A percentile compares a stretch with the other conserved stretches of the same genome.
phyloP scores from a whole-genome alignment of 2,113 vertebrate genomes.

The Eleginops maclovinus region DNA sequence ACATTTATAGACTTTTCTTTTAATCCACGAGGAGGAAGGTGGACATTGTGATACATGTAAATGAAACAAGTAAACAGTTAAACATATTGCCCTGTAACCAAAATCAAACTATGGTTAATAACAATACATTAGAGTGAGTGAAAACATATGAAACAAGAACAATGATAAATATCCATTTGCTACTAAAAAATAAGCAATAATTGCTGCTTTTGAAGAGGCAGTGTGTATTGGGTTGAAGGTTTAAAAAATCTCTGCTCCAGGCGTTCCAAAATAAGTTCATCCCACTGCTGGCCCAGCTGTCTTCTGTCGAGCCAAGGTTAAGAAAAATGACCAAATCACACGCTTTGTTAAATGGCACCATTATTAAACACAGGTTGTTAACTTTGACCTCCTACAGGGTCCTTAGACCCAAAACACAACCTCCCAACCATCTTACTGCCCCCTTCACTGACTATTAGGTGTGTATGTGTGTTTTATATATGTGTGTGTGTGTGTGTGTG shows the following conservation, averaged over 20 bases:
- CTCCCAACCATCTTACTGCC: constrained; percentile 39
- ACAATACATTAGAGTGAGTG: not conserved
- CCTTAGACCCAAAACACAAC: constrained; percentile 57
- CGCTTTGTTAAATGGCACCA: constrained; percentile 19
- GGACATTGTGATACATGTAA: not conserved
- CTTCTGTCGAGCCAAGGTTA: not conserved
- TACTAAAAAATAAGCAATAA: not conserved
- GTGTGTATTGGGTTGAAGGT: not conserved
- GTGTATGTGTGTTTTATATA: constrained; percentile 47
- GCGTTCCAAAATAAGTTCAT: not conserved
- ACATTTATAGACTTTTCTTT: not conserved
- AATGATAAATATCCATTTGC: not conserved
- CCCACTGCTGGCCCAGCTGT: constrained; percentile 5
- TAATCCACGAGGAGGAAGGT: not conserved
- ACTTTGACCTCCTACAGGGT: constrained; percentile 61
- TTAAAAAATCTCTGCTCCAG: constrained; percentile 1
- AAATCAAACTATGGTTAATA: not conserved
- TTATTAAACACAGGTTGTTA: constrained; percentile 50
- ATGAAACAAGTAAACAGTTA: not conserved
- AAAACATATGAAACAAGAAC: not conserved
- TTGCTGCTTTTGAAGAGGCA: constrained; percentile 9
- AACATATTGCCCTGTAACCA: not conserved
- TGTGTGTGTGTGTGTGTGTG: constrained; percentile 31
- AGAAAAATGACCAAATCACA: constrained; percentile 19
- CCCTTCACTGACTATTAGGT: constrained; percentile 30